Base-by-base conservation (phyloP, 2,888 invertebrate genomes). In the Branchellion lobata region DNA sequence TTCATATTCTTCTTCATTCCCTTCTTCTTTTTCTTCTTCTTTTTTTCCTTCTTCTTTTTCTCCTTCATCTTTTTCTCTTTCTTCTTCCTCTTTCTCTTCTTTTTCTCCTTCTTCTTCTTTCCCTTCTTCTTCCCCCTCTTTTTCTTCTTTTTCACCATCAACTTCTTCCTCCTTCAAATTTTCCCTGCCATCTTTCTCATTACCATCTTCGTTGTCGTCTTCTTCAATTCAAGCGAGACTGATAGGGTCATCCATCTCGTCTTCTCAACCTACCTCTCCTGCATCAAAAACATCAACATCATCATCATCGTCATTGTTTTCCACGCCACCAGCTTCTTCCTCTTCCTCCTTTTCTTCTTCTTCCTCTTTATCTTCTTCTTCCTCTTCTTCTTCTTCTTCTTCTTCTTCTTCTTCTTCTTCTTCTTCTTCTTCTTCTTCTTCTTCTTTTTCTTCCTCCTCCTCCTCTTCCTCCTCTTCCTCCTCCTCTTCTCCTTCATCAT, bases 331-430 rank as follows among this genome's bases (percentile, higher is more conserved):
- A 14, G 53, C 53, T 21, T 53, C 14, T 53, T 53, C 14, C 14
- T 18, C 14, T 53, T 53, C 18, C 18, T 21, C 18, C 14, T 53
- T 18, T 21, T 18, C 14, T 14, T 53, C 18, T 21, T 18, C 53
- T 53, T 18, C 53, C 21, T 18, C 53, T 53, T 18, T 21, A n/a
- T n/a, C n/a, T 14, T 27, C 68, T 14, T 11, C 68, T 68, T n/a
- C 68, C n/a, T n/a, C 68, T 14, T n/a, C 68, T n/a, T n/a, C 68
- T 68, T n/a, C 68, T 8, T n/a, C 68, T 68, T n/a, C 68, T 14
- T n/a, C n/a, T 14, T n/a, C 68, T 14, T n/a, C 68, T 68, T n/a
- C 68, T 68, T 8, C 68, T 68, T n/a, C 68, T 68, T n/a, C 68
- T 68, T n/a, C 68, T 14, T n/a, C 68, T 68, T n/a, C 68, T 14